phyloP scores from a whole-genome alignment of 2,113 vertebrate genomes.

The Trichomycterus rosablanca region DNA sequence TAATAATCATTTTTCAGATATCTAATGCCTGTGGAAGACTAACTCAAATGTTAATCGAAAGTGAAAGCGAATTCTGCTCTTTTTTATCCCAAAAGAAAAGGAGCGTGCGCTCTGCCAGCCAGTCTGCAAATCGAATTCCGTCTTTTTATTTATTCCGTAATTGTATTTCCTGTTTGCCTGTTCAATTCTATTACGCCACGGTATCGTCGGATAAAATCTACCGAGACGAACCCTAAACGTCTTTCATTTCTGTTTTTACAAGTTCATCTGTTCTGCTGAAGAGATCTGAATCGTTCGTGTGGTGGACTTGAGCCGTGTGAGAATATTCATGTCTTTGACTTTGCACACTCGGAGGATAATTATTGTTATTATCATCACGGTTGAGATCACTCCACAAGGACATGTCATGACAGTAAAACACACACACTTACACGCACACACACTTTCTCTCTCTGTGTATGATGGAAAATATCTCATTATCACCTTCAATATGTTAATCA shows the following conservation, averaged over 20 bases:
- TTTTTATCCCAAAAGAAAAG: slow-evolving; percentile 42
- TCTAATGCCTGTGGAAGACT: slow-evolving; percentile 66
- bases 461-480: slow-evolving; percentile 61
- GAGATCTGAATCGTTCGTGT: slow-evolving; percentile 61
- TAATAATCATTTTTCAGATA: slow-evolving; percentile 78
- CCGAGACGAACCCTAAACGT: slow-evolving; percentile 3
- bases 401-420: slow-evolving; percentile 66
- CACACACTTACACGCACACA: slow-evolving; percentile 38
- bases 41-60: slow-evolving; percentile 72
- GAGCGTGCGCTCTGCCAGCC: slow-evolving; percentile 35
- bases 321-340: slow-evolving; percentile 71
- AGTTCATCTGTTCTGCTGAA: slow-evolving; percentile 69
- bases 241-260: slow-evolving; percentile 28
- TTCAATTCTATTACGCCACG: neutral
- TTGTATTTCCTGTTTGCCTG: slow-evolving; percentile 25
- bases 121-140: slow-evolving; percentile 19
- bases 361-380: slow-evolving; percentile 77
- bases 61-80: slow-evolving; percentile 66
- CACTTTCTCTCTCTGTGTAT: slow-evolving; percentile 43
- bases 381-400: slow-evolving; percentile 75
- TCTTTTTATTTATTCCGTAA: slow-evolving; percentile 41
- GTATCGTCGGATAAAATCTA: neutral
- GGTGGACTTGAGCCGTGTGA: slow-evolving; percentile 50
- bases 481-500: slow-evolving; percentile 70
- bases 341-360: slow-evolving; percentile 74